A percentile compares a stretch with the other conserved stretches of the same genome.
phyloP scores from a whole-genome alignment of 2,888 invertebrate species.

The Mythimna loreyi region DNA sequence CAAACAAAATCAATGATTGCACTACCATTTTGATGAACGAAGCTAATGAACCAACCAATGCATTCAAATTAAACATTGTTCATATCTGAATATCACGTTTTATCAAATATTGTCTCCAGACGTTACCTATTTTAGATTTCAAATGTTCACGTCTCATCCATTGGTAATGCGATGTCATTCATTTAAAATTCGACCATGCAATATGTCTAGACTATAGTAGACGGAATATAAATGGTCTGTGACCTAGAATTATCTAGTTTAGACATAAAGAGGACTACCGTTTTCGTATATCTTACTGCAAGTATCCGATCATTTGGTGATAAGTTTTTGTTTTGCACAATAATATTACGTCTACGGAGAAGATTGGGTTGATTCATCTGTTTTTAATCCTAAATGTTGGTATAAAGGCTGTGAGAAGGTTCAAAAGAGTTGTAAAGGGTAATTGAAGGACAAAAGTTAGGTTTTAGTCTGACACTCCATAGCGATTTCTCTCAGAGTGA shows the following conservation, averaged over 20 bases:
- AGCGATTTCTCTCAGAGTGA: too few relatives aligned
- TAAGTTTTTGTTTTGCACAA: constrained; percentile 32
- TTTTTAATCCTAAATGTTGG: constrained; percentile 7
- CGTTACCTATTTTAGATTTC: constrained; percentile 86
- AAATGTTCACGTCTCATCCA: constrained; percentile 88
- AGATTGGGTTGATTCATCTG: constrained; percentile 8
- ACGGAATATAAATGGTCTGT: constrained; percentile 88
- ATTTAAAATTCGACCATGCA: constrained; percentile 90
- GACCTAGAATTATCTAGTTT: constrained; percentile 87
- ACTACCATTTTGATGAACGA: constrained; percentile 1
- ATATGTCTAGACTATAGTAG: constrained; percentile 87
- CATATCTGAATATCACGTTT: constrained; percentile 66
- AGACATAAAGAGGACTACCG: constrained; percentile 68
- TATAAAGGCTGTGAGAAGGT: neutral
- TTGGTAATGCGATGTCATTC: constrained; percentile 86
- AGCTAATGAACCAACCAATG: constrained; percentile 30
- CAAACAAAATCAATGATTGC: neutral
- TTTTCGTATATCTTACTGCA: constrained; percentile 57
- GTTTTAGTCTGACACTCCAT: too few relatives aligned
- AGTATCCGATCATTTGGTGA: constrained; percentile 46
- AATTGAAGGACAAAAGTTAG: too few relatives aligned
- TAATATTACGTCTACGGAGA: constrained; percentile 16
- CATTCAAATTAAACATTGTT: constrained; percentile 44
- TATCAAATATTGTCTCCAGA: constrained; percentile 78
- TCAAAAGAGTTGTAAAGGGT: too few relatives aligned